Percentiles rank a stretch among this genome's conserved stretches.
Conservation (phyloP, 2,888 invertebrate genomes). For the Brachynemurus nebulosus region DNA sequence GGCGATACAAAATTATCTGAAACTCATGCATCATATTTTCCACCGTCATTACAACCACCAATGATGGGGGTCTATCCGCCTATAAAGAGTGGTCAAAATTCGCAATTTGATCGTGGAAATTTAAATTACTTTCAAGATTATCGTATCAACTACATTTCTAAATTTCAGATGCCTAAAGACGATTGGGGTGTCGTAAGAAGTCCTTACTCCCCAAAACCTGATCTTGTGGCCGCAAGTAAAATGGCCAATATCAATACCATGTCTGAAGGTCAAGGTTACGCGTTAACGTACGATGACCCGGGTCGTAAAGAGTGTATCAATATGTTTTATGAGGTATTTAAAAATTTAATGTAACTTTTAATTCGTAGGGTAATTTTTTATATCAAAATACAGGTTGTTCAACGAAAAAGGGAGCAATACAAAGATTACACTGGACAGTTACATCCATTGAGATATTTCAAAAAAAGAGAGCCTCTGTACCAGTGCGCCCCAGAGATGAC, state of each 20-base stretch:
- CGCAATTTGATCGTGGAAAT: conserved; percentile 22
- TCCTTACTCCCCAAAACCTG: conserved; percentile 29
- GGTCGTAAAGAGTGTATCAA: conserved; percentile 32
- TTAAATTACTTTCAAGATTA: conserved; percentile 31
- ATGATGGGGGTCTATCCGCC: conserved; percentile 30
- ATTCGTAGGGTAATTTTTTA: neutral
- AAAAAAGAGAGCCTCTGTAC: conserved; percentile 33
- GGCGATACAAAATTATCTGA: conserved; percentile 23
- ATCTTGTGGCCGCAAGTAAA: conserved; percentile 26
- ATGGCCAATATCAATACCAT: conserved; percentile 25
- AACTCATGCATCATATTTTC: conserved; percentile 28
- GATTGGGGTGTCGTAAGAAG: conserved; percentile 30
- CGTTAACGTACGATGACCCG: conserved; percentile 29
- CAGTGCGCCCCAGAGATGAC: conserved; percentile 44
- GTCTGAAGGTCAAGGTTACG: conserved; percentile 24
- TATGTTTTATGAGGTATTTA: conserved; percentile 31
- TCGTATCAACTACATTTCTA: conserved; percentile 23
- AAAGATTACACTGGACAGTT: conserved; percentile 41
- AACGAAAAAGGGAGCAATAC: conserved; percentile 46
- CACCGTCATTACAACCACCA: conserved; percentile 26
- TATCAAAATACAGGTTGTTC: conserved; percentile 34
- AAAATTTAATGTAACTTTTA: conserved; percentile 6
- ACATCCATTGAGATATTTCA: conserved; percentile 45
- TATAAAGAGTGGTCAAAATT: conserved; percentile 24
- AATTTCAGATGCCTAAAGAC: conserved; percentile 29